phyloP scores from a whole-genome alignment of 1,140 invertebrate genomes.

The Subanguina moxae region DNA sequence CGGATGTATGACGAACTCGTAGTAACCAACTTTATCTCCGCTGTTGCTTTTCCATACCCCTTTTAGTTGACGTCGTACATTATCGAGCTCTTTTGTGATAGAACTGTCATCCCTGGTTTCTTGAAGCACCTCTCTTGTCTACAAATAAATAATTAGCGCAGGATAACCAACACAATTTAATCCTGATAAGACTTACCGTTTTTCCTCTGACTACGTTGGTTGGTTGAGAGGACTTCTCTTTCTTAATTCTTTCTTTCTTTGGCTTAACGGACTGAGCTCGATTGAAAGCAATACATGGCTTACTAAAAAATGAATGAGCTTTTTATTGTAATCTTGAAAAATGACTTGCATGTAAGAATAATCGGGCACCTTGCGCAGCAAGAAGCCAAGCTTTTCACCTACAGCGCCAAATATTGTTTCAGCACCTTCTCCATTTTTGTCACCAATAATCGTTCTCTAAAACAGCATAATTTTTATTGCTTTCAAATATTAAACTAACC shows the following conservation, averaged over 20 bases:
- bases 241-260: constrained; percentile 7
- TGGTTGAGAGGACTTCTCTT: no score
- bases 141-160: no score
- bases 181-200: constrained; percentile 13
- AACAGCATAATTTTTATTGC: no score
- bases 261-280: not conserved
- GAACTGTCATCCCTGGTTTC: not conserved
- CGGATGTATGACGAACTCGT: constrained; percentile 25
- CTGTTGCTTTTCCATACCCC: constrained; percentile 8
- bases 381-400: no score
- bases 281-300: constrained; percentile 16
- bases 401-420: no score
- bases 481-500: not conserved
- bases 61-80: constrained; percentile 14
- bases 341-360: no score
- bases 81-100: constrained; percentile 21
- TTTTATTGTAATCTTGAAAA: no score
- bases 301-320: not conserved
- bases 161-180: no score
- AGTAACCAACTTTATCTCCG: constrained; percentile 4
- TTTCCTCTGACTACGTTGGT: constrained; percentile 2
- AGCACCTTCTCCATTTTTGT: no score
- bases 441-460: no score
- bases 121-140: not conserved
- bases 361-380: no score